Conservation (phyloP, 2,113 vertebrate species). For the Ammodytes marinus region DNA sequence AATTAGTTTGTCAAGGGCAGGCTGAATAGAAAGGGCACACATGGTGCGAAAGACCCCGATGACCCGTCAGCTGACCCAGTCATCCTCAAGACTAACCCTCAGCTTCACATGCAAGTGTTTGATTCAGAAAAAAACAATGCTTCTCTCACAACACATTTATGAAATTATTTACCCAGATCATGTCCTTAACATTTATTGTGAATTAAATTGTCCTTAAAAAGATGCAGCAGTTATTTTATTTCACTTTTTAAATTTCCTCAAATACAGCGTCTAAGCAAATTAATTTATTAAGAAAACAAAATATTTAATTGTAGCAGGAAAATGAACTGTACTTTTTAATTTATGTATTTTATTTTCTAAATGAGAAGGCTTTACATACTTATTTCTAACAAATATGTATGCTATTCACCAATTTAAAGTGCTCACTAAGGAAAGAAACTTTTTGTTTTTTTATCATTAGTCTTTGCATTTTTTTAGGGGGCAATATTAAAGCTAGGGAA, state of each 20-base stretch:
- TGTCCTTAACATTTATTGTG: background rate
- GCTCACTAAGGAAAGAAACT: no score
- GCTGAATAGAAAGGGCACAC: constrained; percentile 13
- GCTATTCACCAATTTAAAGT: no score
- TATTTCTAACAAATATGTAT: no score
- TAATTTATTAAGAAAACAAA: no score
- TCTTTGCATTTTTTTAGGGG: no score
- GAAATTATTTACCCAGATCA: background rate
- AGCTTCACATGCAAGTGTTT: constrained; percentile 39
- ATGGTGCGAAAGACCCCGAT: constrained; percentile 38
- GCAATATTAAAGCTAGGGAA: no score
- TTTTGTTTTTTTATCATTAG: no score
- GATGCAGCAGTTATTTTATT: background rate
- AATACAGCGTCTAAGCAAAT: background rate
- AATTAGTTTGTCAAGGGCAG: constrained; percentile 42
- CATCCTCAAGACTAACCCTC: constrained; percentile 31
- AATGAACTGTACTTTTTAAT: background rate
- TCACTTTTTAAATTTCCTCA: background rate
- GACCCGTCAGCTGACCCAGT: constrained; percentile 64
- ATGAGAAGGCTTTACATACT: no score
- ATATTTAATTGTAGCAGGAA: background rate
- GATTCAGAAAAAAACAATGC: background rate
- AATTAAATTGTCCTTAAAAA: no score
- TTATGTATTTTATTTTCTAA: no score
- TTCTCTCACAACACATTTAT: background rate